Percentiles rank a stretch among this genome's conserved stretches.
phyloP scores from a whole-genome alignment of 2,797 vertebrate genomes.

The Lates japonicus region DNA sequence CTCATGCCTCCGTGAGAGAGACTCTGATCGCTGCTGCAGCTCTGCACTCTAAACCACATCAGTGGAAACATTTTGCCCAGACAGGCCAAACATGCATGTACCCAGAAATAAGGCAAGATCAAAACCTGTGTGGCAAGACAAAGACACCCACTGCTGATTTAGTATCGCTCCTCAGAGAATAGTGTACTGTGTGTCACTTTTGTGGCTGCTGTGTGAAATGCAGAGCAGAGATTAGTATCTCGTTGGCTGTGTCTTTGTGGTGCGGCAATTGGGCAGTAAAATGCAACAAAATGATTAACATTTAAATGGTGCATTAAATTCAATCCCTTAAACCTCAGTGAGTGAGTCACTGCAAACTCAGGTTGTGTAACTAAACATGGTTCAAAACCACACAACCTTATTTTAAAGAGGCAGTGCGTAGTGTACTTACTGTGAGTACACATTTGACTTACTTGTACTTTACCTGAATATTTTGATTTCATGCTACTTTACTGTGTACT shows the following conservation, averaged over 20 bases:
- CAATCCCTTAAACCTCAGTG: not conserved
- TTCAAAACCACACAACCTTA: conserved; percentile 34
- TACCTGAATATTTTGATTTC: not conserved
- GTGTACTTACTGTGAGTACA: not conserved
- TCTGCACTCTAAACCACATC: conserved; percentile 74
- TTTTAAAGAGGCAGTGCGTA: not conserved
- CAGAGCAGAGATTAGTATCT: not conserved
- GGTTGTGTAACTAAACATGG: conserved; percentile 20
- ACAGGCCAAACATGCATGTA: conserved; percentile 65
- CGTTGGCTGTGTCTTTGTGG: not conserved
- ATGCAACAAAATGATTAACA: not conserved
- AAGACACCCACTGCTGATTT: conserved; percentile 41
- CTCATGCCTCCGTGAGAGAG: conserved; percentile 75
- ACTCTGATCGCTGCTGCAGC: conserved; percentile 54
- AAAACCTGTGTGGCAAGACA: conserved; percentile 48
- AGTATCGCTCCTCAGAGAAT: conserved; percentile 18
- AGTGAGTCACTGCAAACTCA: conserved; percentile 32
- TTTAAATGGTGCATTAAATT: conserved; percentile 2
- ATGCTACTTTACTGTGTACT: not conserved
- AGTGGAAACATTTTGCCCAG: conserved; percentile 76
- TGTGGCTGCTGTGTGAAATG: not conserved
- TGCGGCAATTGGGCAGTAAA: not conserved
- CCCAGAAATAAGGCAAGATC: conserved; percentile 71
- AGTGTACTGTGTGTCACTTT: conserved; percentile 11
- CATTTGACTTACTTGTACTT: not conserved